Conservation (phyloP, 2,888 invertebrate species). For the Mythimna impura region DNA sequence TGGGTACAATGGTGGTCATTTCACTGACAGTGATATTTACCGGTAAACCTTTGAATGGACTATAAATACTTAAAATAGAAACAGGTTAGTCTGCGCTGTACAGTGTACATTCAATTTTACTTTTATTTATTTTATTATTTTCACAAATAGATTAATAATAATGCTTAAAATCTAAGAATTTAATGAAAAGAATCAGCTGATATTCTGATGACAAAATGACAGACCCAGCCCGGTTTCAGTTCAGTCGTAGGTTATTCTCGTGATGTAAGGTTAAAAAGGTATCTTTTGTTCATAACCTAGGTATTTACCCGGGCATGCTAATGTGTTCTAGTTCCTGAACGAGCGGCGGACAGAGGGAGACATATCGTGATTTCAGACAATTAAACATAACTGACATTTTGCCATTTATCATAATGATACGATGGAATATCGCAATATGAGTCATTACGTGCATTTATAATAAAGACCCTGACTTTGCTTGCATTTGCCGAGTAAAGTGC, state of each 20-base stretch:
- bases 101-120: no score
- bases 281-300: conserved; percentile 46
- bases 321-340: conserved; percentile 53
- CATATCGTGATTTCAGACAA: conserved; percentile 64
- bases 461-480: not conserved
- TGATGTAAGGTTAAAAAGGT: conserved; percentile 46
- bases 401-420: conserved; percentile 52
- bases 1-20: no score
- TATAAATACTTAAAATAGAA: no score
- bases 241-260: conserved; percentile 41
- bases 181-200: no score
- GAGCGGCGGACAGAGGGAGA: conserved; percentile 34
- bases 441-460: conserved; percentile 29
- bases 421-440: conserved; percentile 33
- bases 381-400: conserved; percentile 67
- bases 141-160: no score
- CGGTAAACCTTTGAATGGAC: no score
- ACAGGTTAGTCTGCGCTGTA: no score
- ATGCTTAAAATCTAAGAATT: no score
- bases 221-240: conserved; percentile 2
- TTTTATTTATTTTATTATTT: no score
- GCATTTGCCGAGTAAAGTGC: not conserved
- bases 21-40: no score
- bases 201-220: conserved; percentile 23
- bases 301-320: conserved; percentile 47